A percentile compares a stretch with the other conserved stretches of the same genome.
phyloP scores from a whole-genome alignment of 2,113 vertebrate genomes.

The Natator depressus region DNA sequence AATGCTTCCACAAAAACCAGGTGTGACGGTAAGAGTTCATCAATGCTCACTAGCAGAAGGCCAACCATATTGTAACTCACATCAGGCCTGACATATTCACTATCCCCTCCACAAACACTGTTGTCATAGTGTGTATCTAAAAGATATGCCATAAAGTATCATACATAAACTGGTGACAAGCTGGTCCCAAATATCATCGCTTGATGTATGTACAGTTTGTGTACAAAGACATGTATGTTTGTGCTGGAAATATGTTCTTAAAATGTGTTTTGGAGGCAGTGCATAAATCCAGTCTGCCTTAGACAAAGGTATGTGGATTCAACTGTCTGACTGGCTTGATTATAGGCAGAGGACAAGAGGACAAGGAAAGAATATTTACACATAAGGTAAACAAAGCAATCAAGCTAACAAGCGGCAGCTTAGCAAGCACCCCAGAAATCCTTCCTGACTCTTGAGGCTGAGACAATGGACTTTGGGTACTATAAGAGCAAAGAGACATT shows the following conservation, averaged over 20 bases:
- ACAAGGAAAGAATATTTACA: neutral
- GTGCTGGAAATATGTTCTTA: neutral
- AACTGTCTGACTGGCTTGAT: neutral
- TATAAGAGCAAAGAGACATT: neutral
- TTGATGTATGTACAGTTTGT: neutral
- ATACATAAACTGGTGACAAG: neutral
- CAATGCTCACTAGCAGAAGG: neutral
- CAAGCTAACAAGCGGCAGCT: neutral
- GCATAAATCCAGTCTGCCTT: neutral
- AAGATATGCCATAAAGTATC: neutral
- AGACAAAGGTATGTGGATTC: neutral
- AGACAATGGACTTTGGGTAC: neutral
- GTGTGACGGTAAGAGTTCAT: neutral
- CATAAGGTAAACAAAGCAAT: neutral
- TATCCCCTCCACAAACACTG: neutral
- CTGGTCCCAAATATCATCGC: neutral
- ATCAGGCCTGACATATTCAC: neutral
- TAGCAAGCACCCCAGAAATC: neutral
- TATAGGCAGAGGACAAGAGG: neutral
- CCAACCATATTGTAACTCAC: neutral
- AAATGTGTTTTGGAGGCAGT: neutral
- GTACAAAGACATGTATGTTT: neutral
- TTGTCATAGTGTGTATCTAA: neutral
- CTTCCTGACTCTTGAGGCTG: neutral
- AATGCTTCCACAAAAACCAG: neutral